Evolutionary conservation across 2,888 invertebrate species (phyloP), one percentile per base, ranked within the genome.

Genomic region (Meandrusa payeni): DNA sequence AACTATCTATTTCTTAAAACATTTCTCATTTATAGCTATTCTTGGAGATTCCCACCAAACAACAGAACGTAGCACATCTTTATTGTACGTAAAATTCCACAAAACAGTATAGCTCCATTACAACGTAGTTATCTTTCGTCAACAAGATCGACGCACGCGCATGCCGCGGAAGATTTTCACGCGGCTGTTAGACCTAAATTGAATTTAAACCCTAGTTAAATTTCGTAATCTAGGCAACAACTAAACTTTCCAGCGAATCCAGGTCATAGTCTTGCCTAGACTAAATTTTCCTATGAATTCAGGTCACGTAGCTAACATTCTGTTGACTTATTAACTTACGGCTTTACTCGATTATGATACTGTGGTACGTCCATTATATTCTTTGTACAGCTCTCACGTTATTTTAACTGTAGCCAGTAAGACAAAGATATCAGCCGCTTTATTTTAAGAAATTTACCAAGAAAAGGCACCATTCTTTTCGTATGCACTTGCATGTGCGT

Each of bases 101-200:
- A 20, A 37, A 31, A 15, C 32, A 29, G 33, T 22, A 23, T 27
- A 32, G 41, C 31, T 17, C 19, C 23, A 10, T 45, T 43, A 39
- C 20, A 42, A 26, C 41, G 36, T 41, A 49, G 48, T 56, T 62
- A 62, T 61, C 59, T 57, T 41, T 32, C 51, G 59, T 61, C 56
- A 63, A 63, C 57, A 63, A 28, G 10, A 10, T 32, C 17, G 24
- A 40, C 47, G 45, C 31, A 34, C 47, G 41, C 41, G 42, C 28
- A 31, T 38, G 40, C 32, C 31, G 39, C 45, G 57, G 57, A 59
- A 57, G 53, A 57, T 60, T 61, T 56, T 57, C 50, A 28, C 26
- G 23, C 24, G 29, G 32, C 41, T 44, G 7, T 24, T 22, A 37
- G 15, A 27, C 26, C 31, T 39, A 29, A 44, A 47, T 19, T 23